phyloP scores from a whole-genome alignment of 2,888 invertebrate genomes.

The Willowsia nigromaculata region DNA sequence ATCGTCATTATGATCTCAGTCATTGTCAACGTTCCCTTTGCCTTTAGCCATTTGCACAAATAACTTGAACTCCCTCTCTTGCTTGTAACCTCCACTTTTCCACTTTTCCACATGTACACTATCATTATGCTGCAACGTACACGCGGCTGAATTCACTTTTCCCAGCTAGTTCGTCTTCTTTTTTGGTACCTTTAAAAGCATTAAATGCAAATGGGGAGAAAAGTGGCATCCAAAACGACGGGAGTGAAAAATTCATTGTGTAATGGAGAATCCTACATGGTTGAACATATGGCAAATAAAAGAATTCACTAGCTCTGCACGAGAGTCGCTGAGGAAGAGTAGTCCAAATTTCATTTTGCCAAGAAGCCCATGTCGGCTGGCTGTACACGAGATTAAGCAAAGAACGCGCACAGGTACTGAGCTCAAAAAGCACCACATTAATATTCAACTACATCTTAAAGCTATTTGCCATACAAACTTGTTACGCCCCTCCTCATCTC shows the following conservation, averaged over 20 bases:
- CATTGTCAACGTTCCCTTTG: constrained; percentile 49
- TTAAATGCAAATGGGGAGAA: constrained; percentile 24
- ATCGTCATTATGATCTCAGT: constrained; percentile 63
- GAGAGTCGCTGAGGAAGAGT: neutral
- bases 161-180: neutral
- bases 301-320: neutral
- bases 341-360: neutral
- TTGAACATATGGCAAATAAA: neutral
- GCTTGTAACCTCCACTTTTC: neutral
- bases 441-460: neutral
- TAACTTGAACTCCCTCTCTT: constrained; percentile 15
- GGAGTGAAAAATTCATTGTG: constrained; percentile 12
- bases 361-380: neutral
- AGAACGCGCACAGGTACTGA: neutral
- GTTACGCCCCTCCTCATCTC: neutral
- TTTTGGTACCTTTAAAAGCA: neutral
- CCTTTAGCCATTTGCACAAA: constrained; percentile 35
- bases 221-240: neutral
- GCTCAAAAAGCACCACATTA: neutral
- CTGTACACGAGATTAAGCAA: neutral
- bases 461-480: neutral
- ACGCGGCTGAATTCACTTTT: neutral
- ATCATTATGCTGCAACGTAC: neutral
- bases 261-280: neutral
- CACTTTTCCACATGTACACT: neutral